Conservation (phyloP, 2,888 invertebrate species). For the Stenodera caucasica region DNA sequence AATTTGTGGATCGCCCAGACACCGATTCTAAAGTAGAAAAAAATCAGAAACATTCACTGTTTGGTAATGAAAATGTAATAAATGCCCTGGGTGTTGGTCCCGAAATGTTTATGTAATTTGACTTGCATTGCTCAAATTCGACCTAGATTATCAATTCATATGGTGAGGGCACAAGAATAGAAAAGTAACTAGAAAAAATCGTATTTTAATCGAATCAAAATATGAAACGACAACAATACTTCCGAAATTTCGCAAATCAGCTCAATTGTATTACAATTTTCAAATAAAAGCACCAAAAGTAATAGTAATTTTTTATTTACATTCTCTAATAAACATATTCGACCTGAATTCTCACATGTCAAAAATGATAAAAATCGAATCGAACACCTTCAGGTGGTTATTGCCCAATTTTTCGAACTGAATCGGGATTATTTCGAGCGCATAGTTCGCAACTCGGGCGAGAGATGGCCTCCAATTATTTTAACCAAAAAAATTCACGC, state of each 20-base stretch:
- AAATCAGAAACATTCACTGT: constrained; percentile 18
- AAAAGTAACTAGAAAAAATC: background rate
- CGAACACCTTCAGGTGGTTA: background rate
- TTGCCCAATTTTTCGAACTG: no score
- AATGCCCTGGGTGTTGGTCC: constrained; percentile 7
- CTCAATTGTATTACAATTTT: no score
- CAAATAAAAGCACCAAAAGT: no score
- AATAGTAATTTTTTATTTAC: no score
- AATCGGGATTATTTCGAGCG: no score
- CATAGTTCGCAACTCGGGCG: no score
- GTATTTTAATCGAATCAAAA: background rate
- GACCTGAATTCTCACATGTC: background rate
- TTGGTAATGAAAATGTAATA: constrained; percentile 14
- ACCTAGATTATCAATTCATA: constrained; percentile 19
- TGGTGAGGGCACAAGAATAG: background rate
- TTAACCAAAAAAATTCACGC: background rate
- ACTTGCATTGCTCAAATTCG: constrained; percentile 4
- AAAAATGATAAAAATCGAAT: constrained; percentile 7
- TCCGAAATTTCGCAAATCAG: background rate
- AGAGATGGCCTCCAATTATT: no score
- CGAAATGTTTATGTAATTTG: constrained; percentile 14
- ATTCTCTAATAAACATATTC: no score
- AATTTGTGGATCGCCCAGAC: background rate
- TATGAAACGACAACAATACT: no score
- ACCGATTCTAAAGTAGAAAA: no score